Evolutionary conservation across 2,797 vertebrate genomes (phyloP), one percentile per base, ranked within the genome.

Genomic region (Tenualosa thibaudeaui): DNA sequence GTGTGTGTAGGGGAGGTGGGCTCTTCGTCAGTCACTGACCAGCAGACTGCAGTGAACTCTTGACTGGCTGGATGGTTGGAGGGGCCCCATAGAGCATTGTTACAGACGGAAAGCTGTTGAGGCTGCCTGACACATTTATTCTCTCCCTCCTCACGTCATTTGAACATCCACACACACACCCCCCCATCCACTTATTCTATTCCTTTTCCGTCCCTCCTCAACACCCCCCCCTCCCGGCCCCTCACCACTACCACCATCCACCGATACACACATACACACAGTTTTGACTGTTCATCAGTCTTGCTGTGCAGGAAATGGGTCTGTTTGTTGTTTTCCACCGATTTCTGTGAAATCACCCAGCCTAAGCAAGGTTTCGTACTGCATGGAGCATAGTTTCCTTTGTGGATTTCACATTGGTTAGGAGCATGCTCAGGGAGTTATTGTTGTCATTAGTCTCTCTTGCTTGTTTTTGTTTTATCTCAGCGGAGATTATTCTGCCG

Each of bases 1-100:
- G 31, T 84, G 85, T 88, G 83, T 58, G 68, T 10, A 49, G 86
- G 81, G 86, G 49, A 37, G n/a, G 40, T 19, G 68, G 3, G 71
- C 71, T 43, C 17, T 37, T 78, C 6, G 6, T 78, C 71, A 78
- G 37, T 46, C 71, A 19, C 37, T 46, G 71, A 78, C 37, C 37
- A 37, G 13, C 17, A 22, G 71, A 43, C 71, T 46, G 71, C 17
- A 9, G 71, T 78, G 71, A 78, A 78, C 40, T 78, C 71, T 78
- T 78, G 71, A 78, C 71, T 78, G 71, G 22, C 71, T 78, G 71
- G 40, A 19, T 17, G 40, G 12, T 40, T 0, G 54, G 71, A 40
- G 65, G 71, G 71, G 71, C 53, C 56, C 78, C 22, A 58, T 54
- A 43, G 84, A 81, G 62, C 84, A 62, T 85, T 60, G 31, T 81